These are phyloP conservation scores for Gymnoscopelus microlampas DNA, from an alignment of 2,797 vertebrate species.

Conservation along the genomic window DNA sequence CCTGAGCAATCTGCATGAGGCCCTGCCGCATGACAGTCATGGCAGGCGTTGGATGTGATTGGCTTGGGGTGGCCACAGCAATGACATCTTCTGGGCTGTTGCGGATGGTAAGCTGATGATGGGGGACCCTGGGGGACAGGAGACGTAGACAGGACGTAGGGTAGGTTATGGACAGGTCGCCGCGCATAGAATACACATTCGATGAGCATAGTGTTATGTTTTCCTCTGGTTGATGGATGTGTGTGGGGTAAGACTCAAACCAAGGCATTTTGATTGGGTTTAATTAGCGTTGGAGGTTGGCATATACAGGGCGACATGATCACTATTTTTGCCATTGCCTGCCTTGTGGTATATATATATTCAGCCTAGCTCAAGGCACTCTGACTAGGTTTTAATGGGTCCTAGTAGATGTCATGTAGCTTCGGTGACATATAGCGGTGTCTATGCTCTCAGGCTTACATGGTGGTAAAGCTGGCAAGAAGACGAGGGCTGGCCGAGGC, in stretches of 20 bases:
- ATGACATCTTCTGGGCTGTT: constrained; percentile 59
- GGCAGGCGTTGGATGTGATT: constrained; percentile 55
- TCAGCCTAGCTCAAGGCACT: background rate
- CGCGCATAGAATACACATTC: background rate
- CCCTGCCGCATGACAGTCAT: constrained; percentile 43
- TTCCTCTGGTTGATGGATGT: background rate
- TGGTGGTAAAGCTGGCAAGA: constrained; percentile 81
- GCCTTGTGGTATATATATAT: background rate
- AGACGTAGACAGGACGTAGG: background rate
- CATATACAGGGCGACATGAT: background rate
- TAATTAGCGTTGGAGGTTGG: background rate
- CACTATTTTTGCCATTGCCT: constrained; percentile 7
- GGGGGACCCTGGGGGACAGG: constrained; percentile 54
- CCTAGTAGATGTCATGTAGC: constrained; percentile 9
- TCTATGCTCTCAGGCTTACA: constrained; percentile 51
- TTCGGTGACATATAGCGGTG: constrained; percentile 13
- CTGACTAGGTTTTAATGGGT: constrained; percentile 22
- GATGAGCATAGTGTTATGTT: too few species aligned
- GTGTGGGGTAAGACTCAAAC: background rate
- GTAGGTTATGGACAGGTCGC: too few species aligned
- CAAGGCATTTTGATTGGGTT: background rate
- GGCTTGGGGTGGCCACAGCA: constrained; percentile 67
- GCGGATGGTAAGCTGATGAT: constrained; percentile 55
- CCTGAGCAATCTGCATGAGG: constrained; percentile 54
- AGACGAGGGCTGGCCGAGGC: constrained; percentile 72